phyloP scores from a whole-genome alignment of 2,888 invertebrate genomes.

The Hecatera dysodea region DNA sequence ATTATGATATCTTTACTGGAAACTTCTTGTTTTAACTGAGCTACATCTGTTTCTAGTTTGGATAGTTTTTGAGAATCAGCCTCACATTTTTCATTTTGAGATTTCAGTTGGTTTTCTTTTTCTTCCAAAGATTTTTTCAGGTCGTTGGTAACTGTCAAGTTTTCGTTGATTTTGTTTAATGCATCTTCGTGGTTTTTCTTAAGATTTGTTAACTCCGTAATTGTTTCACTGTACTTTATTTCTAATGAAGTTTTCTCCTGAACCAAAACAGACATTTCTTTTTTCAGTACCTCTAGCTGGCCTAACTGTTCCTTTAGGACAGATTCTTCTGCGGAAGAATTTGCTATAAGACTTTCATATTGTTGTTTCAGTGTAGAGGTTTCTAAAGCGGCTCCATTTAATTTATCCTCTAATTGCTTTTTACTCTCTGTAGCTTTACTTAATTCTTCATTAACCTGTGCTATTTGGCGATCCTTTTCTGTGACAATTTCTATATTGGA shows the following conservation, averaged over 20 bases:
- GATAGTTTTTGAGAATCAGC: slow-evolving; percentile 76
- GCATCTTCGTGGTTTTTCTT: slow-evolving; percentile 76
- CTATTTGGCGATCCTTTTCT: slow-evolving; percentile 88
- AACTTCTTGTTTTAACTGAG: slow-evolving; percentile 76
- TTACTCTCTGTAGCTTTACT: slow-evolving; percentile 83
- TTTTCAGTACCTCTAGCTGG: slow-evolving; percentile 81
- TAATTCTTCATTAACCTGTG: slow-evolving; percentile 81
- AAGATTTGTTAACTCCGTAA: slow-evolving; percentile 75
- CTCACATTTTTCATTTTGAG: slow-evolving; percentile 76
- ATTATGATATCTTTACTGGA: slow-evolving; percentile 74
- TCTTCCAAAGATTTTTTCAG: slow-evolving; percentile 78
- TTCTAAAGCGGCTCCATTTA: slow-evolving; percentile 82
- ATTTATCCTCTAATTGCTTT: slow-evolving; percentile 86
- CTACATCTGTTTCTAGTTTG: slow-evolving; percentile 77
- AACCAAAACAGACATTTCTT: slow-evolving; percentile 77
- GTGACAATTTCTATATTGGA: slow-evolving; percentile 84
- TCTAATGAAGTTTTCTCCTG: slow-evolving; percentile 82
- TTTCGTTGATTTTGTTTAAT: slow-evolving; percentile 77
- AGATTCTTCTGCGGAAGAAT: slow-evolving; percentile 85
- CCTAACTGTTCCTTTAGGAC: slow-evolving; percentile 82
- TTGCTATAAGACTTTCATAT: slow-evolving; percentile 84
- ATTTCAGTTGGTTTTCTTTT: slow-evolving; percentile 80
- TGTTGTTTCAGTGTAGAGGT: slow-evolving; percentile 82
- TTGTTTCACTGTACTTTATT: slow-evolving; percentile 75
- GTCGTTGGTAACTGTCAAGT: slow-evolving; percentile 69